Evolutionary conservation across 1,140 invertebrate species (phyloP), one percentile per base, ranked within the genome.

Genomic region (Colletes gigas): DNA sequence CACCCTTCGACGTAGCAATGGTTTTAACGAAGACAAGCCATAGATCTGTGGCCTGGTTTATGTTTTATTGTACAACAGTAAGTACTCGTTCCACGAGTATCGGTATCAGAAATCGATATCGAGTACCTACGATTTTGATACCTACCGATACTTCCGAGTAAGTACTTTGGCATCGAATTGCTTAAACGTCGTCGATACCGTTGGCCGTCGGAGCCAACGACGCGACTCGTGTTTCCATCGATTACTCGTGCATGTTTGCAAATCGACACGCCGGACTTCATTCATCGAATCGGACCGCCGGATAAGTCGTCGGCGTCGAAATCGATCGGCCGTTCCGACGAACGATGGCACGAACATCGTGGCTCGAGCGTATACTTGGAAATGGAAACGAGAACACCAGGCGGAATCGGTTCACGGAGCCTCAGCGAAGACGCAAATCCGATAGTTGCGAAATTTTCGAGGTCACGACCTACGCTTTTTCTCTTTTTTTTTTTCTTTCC

Each of bases 381-480:
- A 47, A 57, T 66, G 60, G 15, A 57, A 9, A 60, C 50, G 73
- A 15, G 62, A 66, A 83, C 57, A 52, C 21, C 30, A 14, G 30
- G 21, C 8, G 39, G 67, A 75, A 75, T 75, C 55, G 66, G n/a
- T 21, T 30, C 41, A 21, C 50, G 21, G 10, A 81, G 15, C 41
- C 60, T 78, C 15, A 17, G 39, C 66, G 57, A 69, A 84, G 75
- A 88, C 84, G 78, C 75, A 88, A 78, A 86, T 89, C 55, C 60
- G 72, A 63, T 72, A 52, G 74, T 91, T 92, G 90, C 85, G 90
- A 91, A 92, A 92, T 90, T 92, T 81, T 85, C 88, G 86, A 90
- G 90, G 86, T 89, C 89, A 83, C 78, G 77, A 83, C 73, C 85
- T 60, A 41, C 68, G 71, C 71, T 81, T 78, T 77, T 84, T 68